Base-by-base conservation (phyloP, 2,113 vertebrate genomes). In the Egretta garzetta region DNA sequence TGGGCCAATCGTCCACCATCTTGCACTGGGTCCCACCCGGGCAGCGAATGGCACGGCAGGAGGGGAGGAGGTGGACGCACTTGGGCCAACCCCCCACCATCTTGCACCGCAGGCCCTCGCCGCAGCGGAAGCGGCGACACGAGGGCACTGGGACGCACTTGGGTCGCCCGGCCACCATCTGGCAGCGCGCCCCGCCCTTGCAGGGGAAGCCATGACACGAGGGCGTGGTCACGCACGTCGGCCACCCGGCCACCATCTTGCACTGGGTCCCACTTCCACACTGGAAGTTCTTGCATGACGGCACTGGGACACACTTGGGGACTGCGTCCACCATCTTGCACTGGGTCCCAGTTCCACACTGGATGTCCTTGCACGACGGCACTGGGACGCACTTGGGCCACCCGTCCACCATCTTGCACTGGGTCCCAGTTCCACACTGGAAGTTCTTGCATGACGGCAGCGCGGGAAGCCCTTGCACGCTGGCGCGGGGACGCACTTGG, bases 301-400 rank as follows among this genome's bases (percentile, higher is more conserved):
- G 79, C 10, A 12, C 1, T 0, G 64, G 80, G 64, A 81, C 33
- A 1, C 74, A 77, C 1, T 49, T 60, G 0, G 74, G 74, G 20
- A 19, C 3, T 1, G 39, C 72, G 4, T 8, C 53, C 53, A 28
- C 72, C 53, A 75, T 45, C 39, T 75, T n/a, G 41, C 73, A 75
- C 0, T 28, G 32, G 5, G 72, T 75, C 11, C 72, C 53, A 0
- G 2, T 17, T 1, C 0, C 39, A 21, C 72, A 75, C 0, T 0
- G 32, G 73, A 35, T 0, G 18, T 35, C 28, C 4, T 47, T 12
- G 0, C 74, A 77, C 0, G 74, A 77, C 0, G 74, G 58, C 15
- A 23, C 0, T 0, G 74, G 58, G n/a, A 77, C 20, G 0, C 79
- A 83, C 1, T 50, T 71, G 0, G 80, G 80, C 28, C 19, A 7